These are phyloP conservation scores for Eubasilissa regina DNA, from an alignment of 1,140 invertebrate genomes.

Conservation along the genomic window DNA sequence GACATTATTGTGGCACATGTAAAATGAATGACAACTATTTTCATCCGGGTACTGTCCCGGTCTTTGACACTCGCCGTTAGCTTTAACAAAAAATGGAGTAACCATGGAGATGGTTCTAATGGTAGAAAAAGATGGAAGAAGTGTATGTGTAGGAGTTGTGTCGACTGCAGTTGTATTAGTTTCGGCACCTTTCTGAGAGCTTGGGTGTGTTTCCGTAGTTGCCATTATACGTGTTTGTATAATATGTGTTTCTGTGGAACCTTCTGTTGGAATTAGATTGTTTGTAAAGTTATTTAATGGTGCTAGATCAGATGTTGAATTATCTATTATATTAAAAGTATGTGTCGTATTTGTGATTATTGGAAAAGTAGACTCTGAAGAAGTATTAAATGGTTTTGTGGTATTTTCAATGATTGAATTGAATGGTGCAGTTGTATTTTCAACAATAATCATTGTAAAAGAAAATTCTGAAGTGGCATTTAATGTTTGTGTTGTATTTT, in stretches of 20 bases:
- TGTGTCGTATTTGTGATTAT: neutral
- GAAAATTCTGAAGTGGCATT: no score
- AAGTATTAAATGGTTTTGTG: no score
- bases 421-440: no score
- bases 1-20: conserved; percentile 25
- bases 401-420: no score
- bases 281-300: conserved; percentile 3
- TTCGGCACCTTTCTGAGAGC: neutral
- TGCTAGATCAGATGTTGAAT: neutral
- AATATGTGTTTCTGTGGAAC: neutral
- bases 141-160: no score
- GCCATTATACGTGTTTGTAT: conserved; percentile 8
- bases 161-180: no score
- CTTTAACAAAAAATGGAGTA: neutral
- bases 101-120: neutral
- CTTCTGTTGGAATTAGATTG: neutral
- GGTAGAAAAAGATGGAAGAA: no score
- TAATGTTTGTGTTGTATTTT: no score
- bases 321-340: neutral
- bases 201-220: conserved; percentile 5
- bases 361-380: no score
- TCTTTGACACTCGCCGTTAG: neutral
- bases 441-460: no score
- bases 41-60: conserved; percentile 16
- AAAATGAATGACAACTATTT: conserved; percentile 35